Percentiles rank a stretch among this genome's conserved stretches.
Evolutionary conservation across 2,113 vertebrate species (phyloP).

Genomic region (Notothenia coriiceps): DNA sequence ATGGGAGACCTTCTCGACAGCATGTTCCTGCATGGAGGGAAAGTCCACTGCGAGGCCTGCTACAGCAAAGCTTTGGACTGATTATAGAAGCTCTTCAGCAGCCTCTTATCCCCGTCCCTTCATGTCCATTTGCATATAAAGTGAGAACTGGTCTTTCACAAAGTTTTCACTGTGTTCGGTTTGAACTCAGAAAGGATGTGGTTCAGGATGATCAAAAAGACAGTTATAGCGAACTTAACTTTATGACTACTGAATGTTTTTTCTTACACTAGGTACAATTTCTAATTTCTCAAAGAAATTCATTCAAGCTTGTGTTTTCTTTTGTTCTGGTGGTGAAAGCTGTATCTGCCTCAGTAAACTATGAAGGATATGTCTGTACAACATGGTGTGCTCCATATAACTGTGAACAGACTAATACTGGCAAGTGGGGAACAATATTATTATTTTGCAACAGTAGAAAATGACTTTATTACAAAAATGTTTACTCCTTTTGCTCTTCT

Average conservation of each 20-base stretch:
- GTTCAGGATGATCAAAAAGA: constrained; percentile 37
- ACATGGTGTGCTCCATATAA: background rate
- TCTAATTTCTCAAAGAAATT: constrained; percentile 26
- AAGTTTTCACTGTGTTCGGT: constrained; percentile 36
- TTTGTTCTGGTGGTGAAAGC: constrained; percentile 43
- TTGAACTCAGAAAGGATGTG: constrained; percentile 23
- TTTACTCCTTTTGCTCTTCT: constrained; percentile 52
- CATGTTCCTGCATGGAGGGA: constrained; percentile 89
- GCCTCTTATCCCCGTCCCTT: constrained; percentile 32
- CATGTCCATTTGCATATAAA: constrained; percentile 55
- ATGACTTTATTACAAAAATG: constrained; percentile 55
- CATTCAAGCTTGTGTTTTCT: background rate
- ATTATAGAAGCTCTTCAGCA: constrained; percentile 41
- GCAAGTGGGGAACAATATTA: constrained; percentile 32
- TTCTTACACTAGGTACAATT: constrained; percentile 27
- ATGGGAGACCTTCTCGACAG: constrained; percentile 90
- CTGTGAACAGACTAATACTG: constrained; percentile 46
- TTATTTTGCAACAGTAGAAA: constrained; percentile 5
- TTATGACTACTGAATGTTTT: constrained; percentile 31
- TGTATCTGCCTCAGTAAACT: constrained; percentile 45
- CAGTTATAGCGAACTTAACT: constrained; percentile 25
- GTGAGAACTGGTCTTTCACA: constrained; percentile 36
- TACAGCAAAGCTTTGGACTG: constrained; percentile 86
- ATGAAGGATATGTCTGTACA: constrained; percentile 69
- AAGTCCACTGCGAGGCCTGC: constrained; percentile 91